A percentile compares a stretch with the other conserved stretches of the same genome.
Evolutionary conservation across 2,888 invertebrate species (phyloP).

Genomic region (Apodemia duryi): DNA sequence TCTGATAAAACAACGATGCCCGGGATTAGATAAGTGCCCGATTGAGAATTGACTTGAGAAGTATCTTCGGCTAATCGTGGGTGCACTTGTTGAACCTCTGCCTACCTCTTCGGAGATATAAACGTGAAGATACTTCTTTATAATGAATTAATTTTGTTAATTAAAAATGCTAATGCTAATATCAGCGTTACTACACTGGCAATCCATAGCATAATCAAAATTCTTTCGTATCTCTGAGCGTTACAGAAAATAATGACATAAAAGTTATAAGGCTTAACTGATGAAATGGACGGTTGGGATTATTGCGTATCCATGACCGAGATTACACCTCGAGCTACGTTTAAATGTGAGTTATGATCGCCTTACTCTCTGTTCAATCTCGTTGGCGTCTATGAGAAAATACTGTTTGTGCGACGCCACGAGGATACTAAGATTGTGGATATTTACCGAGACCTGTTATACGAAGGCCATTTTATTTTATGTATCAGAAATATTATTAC

Average conservation of each 20-base stretch:
- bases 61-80: too few species aligned
- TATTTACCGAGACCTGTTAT: constrained; percentile 36
- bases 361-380: constrained; percentile 68
- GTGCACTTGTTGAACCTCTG: too few species aligned
- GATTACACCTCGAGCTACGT: constrained; percentile 65
- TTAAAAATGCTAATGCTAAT: not conserved
- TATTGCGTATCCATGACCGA: constrained; percentile 60
- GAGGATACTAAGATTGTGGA: constrained; percentile 49
- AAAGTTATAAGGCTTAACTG: constrained; percentile 54
- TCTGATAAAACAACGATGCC: too few species aligned
- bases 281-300: constrained; percentile 61
- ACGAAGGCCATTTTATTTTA: constrained; percentile 28
- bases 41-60: too few species aligned
- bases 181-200: not conserved
- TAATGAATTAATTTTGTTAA: not conserved
- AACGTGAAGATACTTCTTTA: too few species aligned
- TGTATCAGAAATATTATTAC: constrained; percentile 32
- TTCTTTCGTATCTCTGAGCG: constrained; percentile 6
- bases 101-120: too few species aligned
- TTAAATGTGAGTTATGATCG: constrained; percentile 74
- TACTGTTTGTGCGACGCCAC: constrained; percentile 58
- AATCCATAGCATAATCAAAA: not conserved
- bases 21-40: too few species aligned
- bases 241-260: constrained; percentile 41
- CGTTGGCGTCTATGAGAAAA: constrained; percentile 71